These are phyloP conservation scores for Corythoichthys intestinalis DNA, from an alignment of 2,113 vertebrate species.

Conservation along the genomic window DNA sequence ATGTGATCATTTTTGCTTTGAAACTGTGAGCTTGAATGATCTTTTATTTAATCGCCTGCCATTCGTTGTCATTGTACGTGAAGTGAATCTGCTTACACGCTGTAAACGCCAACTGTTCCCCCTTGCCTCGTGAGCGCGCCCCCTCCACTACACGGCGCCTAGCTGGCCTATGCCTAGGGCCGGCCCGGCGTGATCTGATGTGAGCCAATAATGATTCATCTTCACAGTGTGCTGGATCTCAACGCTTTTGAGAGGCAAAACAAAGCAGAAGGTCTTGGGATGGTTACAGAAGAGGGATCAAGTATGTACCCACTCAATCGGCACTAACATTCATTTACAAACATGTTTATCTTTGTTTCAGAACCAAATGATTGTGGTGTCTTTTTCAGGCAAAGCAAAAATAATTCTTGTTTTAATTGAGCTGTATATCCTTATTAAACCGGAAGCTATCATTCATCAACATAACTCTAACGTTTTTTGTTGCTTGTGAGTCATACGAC, in stretches of 20 bases:
- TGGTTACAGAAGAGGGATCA: slow-evolving; percentile 99
- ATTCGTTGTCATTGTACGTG: too few species aligned
- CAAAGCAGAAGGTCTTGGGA: slow-evolving; percentile 97
- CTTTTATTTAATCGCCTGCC: too few species aligned
- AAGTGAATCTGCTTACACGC: too few species aligned
- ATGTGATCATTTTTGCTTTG: too few species aligned
- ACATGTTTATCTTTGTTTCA: neutral
- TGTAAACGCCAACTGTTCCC: too few species aligned
- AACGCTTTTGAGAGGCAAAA: slow-evolving; percentile 99
- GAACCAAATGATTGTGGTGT: neutral
- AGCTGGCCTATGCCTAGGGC: too few species aligned
- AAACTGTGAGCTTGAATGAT: too few species aligned
- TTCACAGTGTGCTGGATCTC: slow-evolving; percentile 88
- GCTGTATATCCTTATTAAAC: neutral
- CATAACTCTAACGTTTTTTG: neutral
- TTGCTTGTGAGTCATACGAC: neutral
- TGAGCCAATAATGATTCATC: neutral
- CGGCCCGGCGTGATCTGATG: too few species aligned
- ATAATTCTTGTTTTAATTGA: neutral
- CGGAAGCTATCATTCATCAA: neutral
- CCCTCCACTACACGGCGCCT: too few species aligned
- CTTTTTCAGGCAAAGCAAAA: neutral
- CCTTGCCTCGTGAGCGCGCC: too few species aligned
- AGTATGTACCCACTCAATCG: slow-evolving; percentile 77
- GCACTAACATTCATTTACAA: neutral